Evolutionary conservation across 2,888 invertebrate species (phyloP).

Genomic region (Scaptomyza caliginosa): DNA sequence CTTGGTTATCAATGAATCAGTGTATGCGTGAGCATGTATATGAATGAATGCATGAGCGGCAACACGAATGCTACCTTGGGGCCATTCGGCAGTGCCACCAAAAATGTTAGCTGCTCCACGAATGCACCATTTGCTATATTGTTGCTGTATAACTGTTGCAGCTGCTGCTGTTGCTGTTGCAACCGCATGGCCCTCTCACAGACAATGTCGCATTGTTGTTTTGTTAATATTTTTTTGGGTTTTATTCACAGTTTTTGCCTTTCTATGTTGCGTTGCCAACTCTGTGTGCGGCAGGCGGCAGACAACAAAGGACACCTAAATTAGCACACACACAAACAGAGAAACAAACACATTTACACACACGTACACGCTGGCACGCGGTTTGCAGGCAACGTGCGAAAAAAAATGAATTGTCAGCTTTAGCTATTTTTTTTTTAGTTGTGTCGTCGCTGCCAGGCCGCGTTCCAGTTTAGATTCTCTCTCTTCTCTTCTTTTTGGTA

Average conservation of each 20-base stretch:
- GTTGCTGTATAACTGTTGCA: constrained; percentile 51
- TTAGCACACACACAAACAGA: constrained; percentile 58
- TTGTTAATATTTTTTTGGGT: constrained; percentile 30
- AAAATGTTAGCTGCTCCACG: constrained; percentile 18
- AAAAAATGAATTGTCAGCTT: constrained; percentile 53
- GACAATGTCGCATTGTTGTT: constrained; percentile 59
- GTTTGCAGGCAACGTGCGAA: constrained; percentile 57
- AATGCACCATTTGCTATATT: constrained; percentile 42
- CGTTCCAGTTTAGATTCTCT: constrained; percentile 62
- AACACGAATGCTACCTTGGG: constrained; percentile 33
- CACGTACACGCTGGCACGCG: constrained; percentile 6
- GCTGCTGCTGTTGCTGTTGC: constrained; percentile 38
- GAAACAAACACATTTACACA: constrained; percentile 7
- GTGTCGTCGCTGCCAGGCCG: constrained; percentile 46
- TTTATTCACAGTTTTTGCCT: constrained; percentile 9
- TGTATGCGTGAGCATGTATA: constrained; percentile 38
- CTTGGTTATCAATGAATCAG: constrained; percentile 27
- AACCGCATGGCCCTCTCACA: constrained; percentile 44
- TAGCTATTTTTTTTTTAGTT: constrained; percentile 33
- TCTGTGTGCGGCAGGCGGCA: constrained; percentile 40
- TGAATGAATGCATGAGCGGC: constrained; percentile 43
- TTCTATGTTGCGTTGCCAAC: constrained; percentile 23
- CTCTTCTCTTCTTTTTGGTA: not conserved
- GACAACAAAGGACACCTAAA: constrained; percentile 67
- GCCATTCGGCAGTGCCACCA: constrained; percentile 14